Percentiles rank a stretch among this genome's conserved stretches.
Conservation (phyloP, 2,797 vertebrate genomes). For the Buceros bicornis region DNA sequence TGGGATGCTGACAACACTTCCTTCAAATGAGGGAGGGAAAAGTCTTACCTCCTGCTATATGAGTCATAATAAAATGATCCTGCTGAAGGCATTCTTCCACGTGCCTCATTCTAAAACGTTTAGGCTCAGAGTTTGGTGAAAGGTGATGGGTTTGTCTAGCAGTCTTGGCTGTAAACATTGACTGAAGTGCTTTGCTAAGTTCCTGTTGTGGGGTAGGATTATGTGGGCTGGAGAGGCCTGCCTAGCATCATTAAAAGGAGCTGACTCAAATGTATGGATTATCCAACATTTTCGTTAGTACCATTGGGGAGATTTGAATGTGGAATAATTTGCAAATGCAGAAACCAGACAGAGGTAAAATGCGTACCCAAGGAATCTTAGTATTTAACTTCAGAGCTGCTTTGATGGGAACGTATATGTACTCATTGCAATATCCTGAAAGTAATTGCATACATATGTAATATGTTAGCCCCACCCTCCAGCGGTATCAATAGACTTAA, state of each 20-base stretch:
- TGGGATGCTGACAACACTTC: neutral
- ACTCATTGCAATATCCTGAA: constrained; percentile 38
- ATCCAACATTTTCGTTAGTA: constrained; percentile 26
- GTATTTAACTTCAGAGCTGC: neutral
- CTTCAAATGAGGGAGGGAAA: neutral
- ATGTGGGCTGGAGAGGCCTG: neutral
- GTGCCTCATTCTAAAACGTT: neutral
- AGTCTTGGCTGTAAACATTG: neutral
- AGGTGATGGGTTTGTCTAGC: neutral
- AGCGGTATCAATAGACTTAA: constrained; percentile 40
- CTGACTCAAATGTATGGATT: neutral
- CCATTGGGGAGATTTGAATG: neutral
- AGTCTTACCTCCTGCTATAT: neutral
- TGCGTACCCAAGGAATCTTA: neutral
- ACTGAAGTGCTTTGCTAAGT: neutral
- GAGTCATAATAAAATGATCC: neutral
- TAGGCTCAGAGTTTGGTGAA: neutral
- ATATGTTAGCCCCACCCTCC: constrained; percentile 21
- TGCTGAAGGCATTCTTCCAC: neutral
- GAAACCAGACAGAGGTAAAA: constrained; percentile 20
- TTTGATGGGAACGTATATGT: neutral
- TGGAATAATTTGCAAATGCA: constrained; percentile 31
- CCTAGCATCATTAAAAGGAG: neutral
- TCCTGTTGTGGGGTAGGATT: neutral
- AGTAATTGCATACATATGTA: constrained; percentile 58